These are phyloP conservation scores for Cyclura pinguis DNA, from an alignment of 2,797 vertebrate species.

Conservation along the genomic window DNA sequence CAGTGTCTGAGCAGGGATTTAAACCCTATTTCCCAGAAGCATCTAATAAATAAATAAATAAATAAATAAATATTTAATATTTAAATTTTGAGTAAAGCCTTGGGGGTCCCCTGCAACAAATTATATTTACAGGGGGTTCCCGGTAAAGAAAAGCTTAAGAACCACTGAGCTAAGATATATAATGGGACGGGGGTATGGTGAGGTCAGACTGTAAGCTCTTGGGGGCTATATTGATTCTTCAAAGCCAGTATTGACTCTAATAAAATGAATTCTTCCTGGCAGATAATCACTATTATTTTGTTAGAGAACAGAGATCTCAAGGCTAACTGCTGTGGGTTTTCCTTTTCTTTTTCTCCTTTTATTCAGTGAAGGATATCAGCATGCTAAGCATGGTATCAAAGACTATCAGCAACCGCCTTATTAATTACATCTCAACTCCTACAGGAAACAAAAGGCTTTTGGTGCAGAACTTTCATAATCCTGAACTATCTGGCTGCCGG, in stretches of 20 bases:
- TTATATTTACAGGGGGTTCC: no score
- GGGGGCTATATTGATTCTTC: not conserved
- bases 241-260: not conserved
- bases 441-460: slow-evolving; percentile 85
- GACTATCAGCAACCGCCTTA: slow-evolving; percentile 77
- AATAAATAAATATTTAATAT: no score
- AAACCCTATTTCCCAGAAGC: no score
- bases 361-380: slow-evolving; percentile 88
- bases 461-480: slow-evolving; percentile 81
- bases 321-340: slow-evolving; percentile 49
- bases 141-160: no score
- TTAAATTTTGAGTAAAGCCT: no score
- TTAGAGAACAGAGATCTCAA: slow-evolving; percentile 17
- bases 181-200: no score
- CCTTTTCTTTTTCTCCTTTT: slow-evolving; percentile 49
- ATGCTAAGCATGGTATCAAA: slow-evolving; percentile 91
- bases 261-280: not conserved
- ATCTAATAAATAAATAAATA: no score
- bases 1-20: no score
- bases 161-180: not conserved
- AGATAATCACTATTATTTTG: not conserved
- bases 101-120: no score
- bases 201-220: not conserved
- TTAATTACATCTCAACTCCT: slow-evolving; percentile 84
- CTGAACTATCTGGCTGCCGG: slow-evolving; percentile 57